phyloP scores from a whole-genome alignment of 2,888 invertebrate genomes.

The Orthosia incerta region DNA sequence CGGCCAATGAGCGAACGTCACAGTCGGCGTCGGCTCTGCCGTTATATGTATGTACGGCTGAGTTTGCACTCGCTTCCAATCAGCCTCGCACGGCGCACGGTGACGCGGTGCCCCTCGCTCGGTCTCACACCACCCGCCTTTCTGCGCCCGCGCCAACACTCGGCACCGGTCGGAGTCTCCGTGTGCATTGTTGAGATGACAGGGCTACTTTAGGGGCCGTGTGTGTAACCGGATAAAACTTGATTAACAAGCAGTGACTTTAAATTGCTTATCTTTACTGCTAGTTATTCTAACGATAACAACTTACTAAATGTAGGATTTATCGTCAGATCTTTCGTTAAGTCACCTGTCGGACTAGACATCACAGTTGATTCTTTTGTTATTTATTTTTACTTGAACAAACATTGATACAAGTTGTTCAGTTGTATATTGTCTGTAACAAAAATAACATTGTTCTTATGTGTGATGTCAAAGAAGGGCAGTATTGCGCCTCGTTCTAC shows the following conservation, averaged over 20 bases:
- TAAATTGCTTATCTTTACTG: slow-evolving; percentile 1
- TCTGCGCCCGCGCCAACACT: not conserved
- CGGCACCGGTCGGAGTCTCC: slow-evolving; percentile 9
- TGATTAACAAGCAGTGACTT: not conserved
- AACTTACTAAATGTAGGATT: not conserved
- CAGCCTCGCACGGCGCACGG: slow-evolving; percentile 11
- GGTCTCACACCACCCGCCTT: slow-evolving; percentile 2
- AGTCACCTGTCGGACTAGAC: not conserved
- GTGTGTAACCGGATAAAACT: slow-evolving; percentile 14
- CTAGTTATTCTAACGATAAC: not conserved
- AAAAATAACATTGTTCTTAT: slow-evolving; percentile 39
- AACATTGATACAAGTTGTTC: not conserved
- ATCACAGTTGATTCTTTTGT: not conserved
- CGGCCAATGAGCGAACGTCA: slow-evolving; percentile 69
- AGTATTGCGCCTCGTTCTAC: slow-evolving; percentile 34
- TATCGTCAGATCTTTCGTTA: not conserved
- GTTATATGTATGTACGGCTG: slow-evolving; percentile 34
- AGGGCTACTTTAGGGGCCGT: slow-evolving; percentile 10
- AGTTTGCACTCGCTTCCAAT: slow-evolving; percentile 50
- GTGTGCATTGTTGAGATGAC: slow-evolving; percentile 36
- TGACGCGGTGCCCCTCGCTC: too few relatives aligned
- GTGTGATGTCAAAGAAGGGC: slow-evolving; percentile 44
- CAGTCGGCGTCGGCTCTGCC: slow-evolving; percentile 43
- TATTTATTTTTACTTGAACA: slow-evolving; percentile 18
- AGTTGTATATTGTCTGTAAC: slow-evolving; percentile 6